Conservation (phyloP, 2,113 vertebrate species). For the Oophaga pumilio region DNA sequence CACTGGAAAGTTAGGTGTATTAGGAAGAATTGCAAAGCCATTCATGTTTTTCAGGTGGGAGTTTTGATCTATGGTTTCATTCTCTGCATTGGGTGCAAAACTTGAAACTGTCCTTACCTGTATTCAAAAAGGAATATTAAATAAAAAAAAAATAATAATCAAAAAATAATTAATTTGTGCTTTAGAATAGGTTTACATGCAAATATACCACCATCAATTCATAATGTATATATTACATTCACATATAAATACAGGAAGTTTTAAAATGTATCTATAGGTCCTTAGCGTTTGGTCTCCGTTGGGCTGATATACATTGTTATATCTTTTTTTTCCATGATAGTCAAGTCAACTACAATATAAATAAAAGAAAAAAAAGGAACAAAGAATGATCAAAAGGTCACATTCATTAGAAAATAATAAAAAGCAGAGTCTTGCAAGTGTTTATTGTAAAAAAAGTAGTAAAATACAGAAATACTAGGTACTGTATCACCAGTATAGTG, state of each 20-base stretch:
- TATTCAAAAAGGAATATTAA: neutral
- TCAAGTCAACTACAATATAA: too few relatives aligned
- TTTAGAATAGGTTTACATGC: neutral
- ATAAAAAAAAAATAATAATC: neutral
- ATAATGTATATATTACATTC: neutral
- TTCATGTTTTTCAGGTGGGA: constrained; percentile 64
- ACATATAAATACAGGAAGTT: neutral
- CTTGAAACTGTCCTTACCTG: constrained; percentile 72
- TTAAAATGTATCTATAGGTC: too few relatives aligned
- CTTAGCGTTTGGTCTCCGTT: too few relatives aligned
- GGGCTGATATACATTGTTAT: too few relatives aligned
- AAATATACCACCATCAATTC: neutral
- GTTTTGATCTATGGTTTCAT: constrained; percentile 59
- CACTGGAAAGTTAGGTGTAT: constrained; percentile 44
- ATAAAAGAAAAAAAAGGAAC: too few relatives aligned
- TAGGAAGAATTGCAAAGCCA: constrained; percentile 65
- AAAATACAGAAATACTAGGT: too few relatives aligned
- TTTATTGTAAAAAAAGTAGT: too few relatives aligned
- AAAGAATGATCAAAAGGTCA: too few relatives aligned
- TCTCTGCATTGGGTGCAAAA: constrained; percentile 56
- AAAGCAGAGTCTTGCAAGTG: too few relatives aligned
- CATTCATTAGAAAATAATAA: too few relatives aligned
- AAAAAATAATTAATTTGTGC: neutral
- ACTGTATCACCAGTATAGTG: too few relatives aligned
- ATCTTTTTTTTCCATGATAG: too few relatives aligned